phyloP scores from a whole-genome alignment of 2,113 vertebrate species.

The Gavia stellata region DNA sequence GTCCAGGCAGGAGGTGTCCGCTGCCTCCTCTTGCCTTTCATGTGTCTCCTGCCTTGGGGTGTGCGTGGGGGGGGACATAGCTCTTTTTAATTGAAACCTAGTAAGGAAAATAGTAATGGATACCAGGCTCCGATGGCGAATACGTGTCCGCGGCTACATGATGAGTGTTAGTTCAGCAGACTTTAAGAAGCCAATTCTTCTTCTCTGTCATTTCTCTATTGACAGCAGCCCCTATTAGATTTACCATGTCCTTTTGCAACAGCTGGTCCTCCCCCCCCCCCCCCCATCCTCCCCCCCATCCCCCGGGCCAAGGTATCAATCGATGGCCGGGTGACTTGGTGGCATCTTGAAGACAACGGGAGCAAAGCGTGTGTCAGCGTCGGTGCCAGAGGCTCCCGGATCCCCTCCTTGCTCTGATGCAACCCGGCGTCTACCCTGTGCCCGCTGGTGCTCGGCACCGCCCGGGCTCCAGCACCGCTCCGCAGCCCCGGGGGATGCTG shows the following conservation, averaged over 20 bases:
- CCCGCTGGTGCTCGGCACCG: neutral
- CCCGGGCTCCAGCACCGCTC: neutral
- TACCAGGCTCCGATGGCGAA: slow-evolving; percentile 61
- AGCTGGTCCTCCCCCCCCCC: neutral
- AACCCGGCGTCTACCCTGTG: neutral
- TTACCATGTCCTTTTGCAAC: slow-evolving; percentile 54
- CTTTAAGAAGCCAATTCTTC: slow-evolving; percentile 63
- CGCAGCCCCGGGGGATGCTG: neutral
- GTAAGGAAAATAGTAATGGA: slow-evolving; percentile 71
- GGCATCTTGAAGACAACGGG: slow-evolving; percentile 34
- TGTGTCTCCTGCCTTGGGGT: neutral
- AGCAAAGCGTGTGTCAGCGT: neutral
- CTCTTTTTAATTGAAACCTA: slow-evolving; percentile 71
- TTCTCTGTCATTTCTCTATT: slow-evolving; percentile 67
- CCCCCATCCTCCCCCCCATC: neutral
- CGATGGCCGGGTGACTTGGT: slow-evolving; percentile 47
- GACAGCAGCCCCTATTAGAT: slow-evolving; percentile 60
- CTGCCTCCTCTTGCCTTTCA: neutral
- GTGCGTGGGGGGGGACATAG: neutral
- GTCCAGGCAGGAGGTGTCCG: neutral
- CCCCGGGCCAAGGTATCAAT: slow-evolving; percentile 2
- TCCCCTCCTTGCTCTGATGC: neutral
- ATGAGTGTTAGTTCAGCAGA: slow-evolving; percentile 77
- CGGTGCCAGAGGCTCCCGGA: neutral
- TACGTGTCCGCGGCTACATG: slow-evolving; percentile 69